Evolutionary conservation across 2,797 vertebrate species (phyloP), one percentile per base, ranked within the genome.

Genomic region (Hemibagrus guttatus): DNA sequence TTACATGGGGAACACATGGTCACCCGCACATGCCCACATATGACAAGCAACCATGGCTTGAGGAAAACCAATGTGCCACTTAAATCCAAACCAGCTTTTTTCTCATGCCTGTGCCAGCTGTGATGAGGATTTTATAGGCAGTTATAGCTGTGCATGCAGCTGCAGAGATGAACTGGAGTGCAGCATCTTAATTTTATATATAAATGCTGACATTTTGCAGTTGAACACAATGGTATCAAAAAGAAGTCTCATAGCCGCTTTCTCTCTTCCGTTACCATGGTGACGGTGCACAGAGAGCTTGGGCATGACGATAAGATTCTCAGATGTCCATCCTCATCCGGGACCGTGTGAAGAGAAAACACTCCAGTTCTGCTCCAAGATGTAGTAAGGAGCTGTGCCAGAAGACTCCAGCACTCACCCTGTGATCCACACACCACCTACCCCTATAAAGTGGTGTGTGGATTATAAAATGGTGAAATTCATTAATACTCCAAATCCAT

Each of bases 231-330:
- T 28, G 42, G 79, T 16, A 86, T 42, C 79, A 86, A 68, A 49
- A 69, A n/a, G 11, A 85, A 85, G 26, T 26, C 46, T n/a, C 59
- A 71, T 72, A 74, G 52, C 54, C 85, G 31, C 59, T 23, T 49
- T 68, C n/a, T 35, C 46, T 58, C 85, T 81, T 19, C 78, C 35
- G 89, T 90, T 72, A 83, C 88, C 88, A 90, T 89, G 84, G 87
- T 58, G 80, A 90, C 82, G 11, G 61, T 35, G 54, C 75, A 68
- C 66, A 52, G 69, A 81, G 75, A 39, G 59, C 83, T 66, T 39
- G 64, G 31, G n/a, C 35, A 61, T n/a, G 35, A 28, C 9, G 85
- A 81, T 59, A 49, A 31, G 26, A 80, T 46, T 58, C 66, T 79
- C 64, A 17, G 19, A 35, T 63, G 4, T 26, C 59, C 49, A 66